Conservation (phyloP, 2,797 vertebrate species). For the Onychomys torridus region DNA sequence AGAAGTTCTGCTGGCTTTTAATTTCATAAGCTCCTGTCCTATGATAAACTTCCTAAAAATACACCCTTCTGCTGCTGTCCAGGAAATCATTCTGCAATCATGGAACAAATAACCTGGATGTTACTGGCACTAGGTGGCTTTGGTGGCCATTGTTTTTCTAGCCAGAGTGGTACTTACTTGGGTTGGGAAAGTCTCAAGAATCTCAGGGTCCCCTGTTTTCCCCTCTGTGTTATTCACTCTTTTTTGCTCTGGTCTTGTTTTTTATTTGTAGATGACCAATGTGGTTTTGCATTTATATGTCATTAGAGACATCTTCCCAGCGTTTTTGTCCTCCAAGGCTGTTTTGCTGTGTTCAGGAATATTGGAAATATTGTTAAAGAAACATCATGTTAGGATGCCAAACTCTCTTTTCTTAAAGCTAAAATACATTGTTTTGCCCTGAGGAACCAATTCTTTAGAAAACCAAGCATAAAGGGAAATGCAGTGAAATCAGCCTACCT, state of each 20-base stretch:
- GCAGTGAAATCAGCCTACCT: constrained; percentile 64
- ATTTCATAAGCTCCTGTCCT: background rate
- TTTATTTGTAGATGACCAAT: background rate
- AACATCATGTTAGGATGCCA: constrained; percentile 62
- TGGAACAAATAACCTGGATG: background rate
- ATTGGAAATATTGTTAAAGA: constrained; percentile 54
- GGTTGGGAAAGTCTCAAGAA: background rate
- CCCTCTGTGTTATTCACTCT: background rate
- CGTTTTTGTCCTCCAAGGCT: background rate
- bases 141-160: background rate
- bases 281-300: constrained; percentile 37
- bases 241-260: background rate
- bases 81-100: background rate
- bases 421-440: constrained; percentile 63
- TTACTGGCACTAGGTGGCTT: background rate
- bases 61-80: background rate
- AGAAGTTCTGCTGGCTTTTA: background rate
- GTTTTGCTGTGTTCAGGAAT: constrained; percentile 55
- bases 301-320: background rate
- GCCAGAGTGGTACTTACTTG: background rate
- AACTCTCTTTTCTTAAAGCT: constrained; percentile 67
- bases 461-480: constrained; percentile 67
- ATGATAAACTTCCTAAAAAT: background rate
- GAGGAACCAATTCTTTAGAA: constrained; percentile 72
- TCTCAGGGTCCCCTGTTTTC: background rate